phyloP scores from a whole-genome alignment of 1,140 invertebrate species.

The Rhopalosiphum padi region DNA sequence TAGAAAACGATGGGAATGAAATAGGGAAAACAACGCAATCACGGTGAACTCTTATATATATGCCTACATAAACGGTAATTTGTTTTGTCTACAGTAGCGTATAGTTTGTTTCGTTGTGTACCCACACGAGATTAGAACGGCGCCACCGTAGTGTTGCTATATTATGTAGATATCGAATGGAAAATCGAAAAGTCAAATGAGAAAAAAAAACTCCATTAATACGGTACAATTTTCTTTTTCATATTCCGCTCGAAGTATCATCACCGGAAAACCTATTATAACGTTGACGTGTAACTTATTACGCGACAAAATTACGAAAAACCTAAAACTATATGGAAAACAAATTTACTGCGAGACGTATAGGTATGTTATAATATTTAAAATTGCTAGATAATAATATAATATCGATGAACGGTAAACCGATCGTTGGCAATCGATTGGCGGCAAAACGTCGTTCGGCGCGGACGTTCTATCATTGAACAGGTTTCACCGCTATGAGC shows the following conservation, averaged over 20 bases:
- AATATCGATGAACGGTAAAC: too few relatives aligned
- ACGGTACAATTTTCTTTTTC: background rate
- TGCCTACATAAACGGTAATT: background rate
- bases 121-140: background rate
- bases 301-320: too few relatives aligned
- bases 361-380: too few relatives aligned
- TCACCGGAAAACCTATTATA: background rate
- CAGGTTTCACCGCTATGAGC: background rate
- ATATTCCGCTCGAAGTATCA: background rate
- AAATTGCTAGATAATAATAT: too few relatives aligned
- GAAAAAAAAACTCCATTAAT: background rate
- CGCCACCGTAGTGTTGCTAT: background rate
- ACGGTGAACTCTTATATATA: background rate
- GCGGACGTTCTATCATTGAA: background rate
- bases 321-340: too few relatives aligned
- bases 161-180: background rate
- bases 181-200: background rate
- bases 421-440: too few relatives aligned
- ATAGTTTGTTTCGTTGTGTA: too few relatives aligned
- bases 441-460: background rate
- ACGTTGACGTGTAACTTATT: background rate
- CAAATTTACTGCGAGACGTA: too few relatives aligned
- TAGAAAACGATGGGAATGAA: background rate
- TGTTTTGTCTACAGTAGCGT: background rate
- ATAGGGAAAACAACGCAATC: background rate